A percentile compares a stretch with the other conserved stretches of the same genome.
phyloP scores from a whole-genome alignment of 1,140 invertebrate genomes.

The Tachypleus tridentatus region DNA sequence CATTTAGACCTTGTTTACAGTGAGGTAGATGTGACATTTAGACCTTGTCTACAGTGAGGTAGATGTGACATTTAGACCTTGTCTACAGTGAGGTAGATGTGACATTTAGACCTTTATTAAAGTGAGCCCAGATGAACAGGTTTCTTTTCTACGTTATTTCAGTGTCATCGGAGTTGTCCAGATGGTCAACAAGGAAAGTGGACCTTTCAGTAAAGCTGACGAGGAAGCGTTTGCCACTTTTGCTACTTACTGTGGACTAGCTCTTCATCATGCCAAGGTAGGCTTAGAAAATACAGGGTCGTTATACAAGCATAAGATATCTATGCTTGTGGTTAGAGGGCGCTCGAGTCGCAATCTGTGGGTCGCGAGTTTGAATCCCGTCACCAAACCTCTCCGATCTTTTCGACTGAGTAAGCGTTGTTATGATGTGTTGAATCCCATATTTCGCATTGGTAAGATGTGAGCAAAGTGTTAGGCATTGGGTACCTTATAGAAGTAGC shows the following conservation, averaged over 20 bases:
- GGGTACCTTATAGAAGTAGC: too few relatives aligned
- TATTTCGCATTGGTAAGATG: neutral
- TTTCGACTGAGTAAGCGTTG: neutral
- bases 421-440: neutral
- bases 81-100: too few relatives aligned
- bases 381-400: neutral
- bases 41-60: too few relatives aligned
- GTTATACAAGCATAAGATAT: neutral
- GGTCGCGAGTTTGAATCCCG: neutral
- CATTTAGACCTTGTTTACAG: too few relatives aligned
- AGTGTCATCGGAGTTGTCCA: constrained; percentile 70
- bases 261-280: constrained; percentile 64
- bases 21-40: too few relatives aligned
- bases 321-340: neutral
- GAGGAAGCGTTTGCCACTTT: constrained; percentile 70
- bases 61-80: too few relatives aligned
- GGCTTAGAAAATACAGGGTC: neutral
- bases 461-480: too few relatives aligned
- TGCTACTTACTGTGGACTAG: constrained; percentile 70
- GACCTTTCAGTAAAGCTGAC: constrained; percentile 57
- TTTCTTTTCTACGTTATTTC: constrained; percentile 5
- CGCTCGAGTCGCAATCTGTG: neutral
- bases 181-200: constrained; percentile 68
- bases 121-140: neutral
- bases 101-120: neutral